Conservation (phyloP, 2,797 vertebrate species). For the Apogon hyalosoma region DNA sequence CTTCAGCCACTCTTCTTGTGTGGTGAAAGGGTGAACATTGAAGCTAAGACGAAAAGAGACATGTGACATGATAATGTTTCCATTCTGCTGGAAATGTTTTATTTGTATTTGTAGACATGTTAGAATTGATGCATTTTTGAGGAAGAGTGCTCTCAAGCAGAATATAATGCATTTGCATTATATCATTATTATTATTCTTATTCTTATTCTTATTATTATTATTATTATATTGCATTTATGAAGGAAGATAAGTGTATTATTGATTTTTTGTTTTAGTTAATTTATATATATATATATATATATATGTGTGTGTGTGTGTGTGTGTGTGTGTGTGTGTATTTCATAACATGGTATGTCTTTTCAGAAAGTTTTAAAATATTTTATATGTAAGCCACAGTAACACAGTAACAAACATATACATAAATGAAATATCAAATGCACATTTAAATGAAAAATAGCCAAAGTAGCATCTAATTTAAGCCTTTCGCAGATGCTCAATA, state of each 20-base stretch:
- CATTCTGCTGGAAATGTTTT: neutral
- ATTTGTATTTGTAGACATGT: neutral
- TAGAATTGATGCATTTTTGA: neutral
- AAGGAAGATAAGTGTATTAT: neutral
- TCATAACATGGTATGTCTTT: too few species aligned
- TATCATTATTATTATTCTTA: too few species aligned
- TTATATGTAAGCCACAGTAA: too few species aligned
- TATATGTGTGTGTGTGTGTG: too few species aligned
- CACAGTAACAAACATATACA: too few species aligned
- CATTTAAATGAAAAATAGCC: too few species aligned
- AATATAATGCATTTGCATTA: neutral
- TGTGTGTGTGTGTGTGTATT: too few species aligned
- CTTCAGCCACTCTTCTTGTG: constrained; percentile 19
- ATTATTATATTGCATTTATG: too few species aligned
- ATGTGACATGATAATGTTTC: constrained; percentile 1
- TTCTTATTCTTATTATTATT: too few species aligned
- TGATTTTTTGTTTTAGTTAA: neutral
- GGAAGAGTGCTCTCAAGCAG: neutral
- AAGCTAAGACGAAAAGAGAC: constrained; percentile 1
- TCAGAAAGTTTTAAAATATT: too few species aligned
- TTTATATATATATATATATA: neutral
- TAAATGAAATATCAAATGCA: too few species aligned
- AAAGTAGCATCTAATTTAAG: neutral
- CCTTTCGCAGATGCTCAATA: neutral
- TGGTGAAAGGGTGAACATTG: constrained; percentile 21